phyloP scores from a whole-genome alignment of 2,797 vertebrate species.

The Uromys caudimaculatus region DNA sequence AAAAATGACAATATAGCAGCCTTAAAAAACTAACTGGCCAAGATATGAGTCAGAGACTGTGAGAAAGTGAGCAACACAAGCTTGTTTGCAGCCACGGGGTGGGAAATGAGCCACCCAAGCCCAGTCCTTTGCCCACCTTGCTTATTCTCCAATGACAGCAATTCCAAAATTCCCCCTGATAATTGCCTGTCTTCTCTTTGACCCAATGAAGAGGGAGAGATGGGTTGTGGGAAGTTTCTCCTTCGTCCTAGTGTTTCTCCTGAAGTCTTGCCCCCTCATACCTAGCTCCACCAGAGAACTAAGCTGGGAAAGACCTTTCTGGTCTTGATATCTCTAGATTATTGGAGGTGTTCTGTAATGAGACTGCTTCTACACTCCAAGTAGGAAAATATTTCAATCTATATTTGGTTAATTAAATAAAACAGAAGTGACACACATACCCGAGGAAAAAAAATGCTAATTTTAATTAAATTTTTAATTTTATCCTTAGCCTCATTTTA shows the following conservation, averaged over 20 bases:
- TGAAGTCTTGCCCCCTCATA: background rate
- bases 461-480: conserved; percentile 14
- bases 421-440: background rate
- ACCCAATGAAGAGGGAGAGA: background rate
- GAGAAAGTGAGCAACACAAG: background rate
- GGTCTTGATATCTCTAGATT: background rate
- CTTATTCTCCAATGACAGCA: background rate
- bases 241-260: background rate
- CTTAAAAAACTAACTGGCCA: background rate
- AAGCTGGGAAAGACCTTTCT: background rate
- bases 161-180: background rate
- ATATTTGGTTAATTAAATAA: conserved; percentile 36
- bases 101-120: background rate
- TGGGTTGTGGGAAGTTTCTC: background rate
- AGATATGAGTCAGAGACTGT: background rate
- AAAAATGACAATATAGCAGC: background rate
- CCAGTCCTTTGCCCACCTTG: background rate
- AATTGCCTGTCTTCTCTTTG: background rate
- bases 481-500: conserved; percentile 6
- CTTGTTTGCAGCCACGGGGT: background rate
- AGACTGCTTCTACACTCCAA: background rate
- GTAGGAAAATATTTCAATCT: background rate
- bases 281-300: background rate
- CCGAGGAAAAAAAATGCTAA: background rate
- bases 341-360: background rate